These are phyloP conservation scores for Apostichopus californicus DNA, from an alignment of 35 echinoderm and acorn worm genomes.

Conservation along the genomic window DNA sequence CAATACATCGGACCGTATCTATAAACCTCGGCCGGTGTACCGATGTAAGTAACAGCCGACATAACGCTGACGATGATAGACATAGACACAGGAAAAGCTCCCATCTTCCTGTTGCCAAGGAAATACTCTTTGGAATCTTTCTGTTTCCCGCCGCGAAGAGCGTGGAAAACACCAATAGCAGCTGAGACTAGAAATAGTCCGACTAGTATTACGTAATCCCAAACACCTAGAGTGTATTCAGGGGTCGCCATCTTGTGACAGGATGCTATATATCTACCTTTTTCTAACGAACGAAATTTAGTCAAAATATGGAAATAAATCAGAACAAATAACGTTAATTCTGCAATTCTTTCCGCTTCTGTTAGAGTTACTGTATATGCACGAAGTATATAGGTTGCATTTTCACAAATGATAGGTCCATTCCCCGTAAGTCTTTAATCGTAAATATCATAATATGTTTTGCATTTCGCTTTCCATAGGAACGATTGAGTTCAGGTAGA, in stretches of 20 bases:
- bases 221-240: not conserved
- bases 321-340: too few relatives aligned
- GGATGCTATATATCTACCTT: not conserved
- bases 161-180: conserved; percentile 42
- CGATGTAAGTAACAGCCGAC: conserved; percentile 11
- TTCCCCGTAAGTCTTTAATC: too few relatives aligned
- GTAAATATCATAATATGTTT: too few relatives aligned
- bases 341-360: too few relatives aligned
- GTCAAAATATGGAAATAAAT: too few relatives aligned
- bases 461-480: too few relatives aligned
- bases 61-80: not conserved
- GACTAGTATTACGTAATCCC: conserved; percentile 47
- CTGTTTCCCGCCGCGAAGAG: conserved; percentile 9
- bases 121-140: conserved; percentile 36
- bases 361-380: too few relatives aligned
- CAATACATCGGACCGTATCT: not conserved
- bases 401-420: too few relatives aligned
- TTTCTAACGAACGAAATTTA: too few relatives aligned
- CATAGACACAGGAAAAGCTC: not conserved
- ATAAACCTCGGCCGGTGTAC: not conserved
- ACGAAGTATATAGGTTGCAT: too few relatives aligned
- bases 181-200: not conserved
- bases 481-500: too few relatives aligned
- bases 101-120: conserved; percentile 28
- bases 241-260: not conserved